Evolutionary conservation across 2,888 invertebrate genomes (phyloP), one percentile per base, ranked within the genome.

Genomic region (Drosophila demipolita): DNA sequence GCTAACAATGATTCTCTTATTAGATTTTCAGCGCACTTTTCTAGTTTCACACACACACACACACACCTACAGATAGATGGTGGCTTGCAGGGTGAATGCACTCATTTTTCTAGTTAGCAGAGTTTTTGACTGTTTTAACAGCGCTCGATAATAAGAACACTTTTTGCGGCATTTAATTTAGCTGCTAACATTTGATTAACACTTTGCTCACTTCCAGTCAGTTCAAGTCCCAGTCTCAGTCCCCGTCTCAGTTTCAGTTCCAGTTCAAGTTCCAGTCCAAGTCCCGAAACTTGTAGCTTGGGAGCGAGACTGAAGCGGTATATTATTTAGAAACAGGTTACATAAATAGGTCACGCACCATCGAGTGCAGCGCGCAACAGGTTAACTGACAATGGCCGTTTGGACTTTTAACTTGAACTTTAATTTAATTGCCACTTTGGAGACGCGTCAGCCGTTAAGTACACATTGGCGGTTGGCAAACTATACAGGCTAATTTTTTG

Each of bases 271-370:
- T 48, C 54, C 52, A 64, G 52, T 42, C 36, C 23, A 58, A 78
- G 53, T 71, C 26, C 67, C 79, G 69, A 79, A 89, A 88, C 89
- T 78, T 83, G 87, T 82, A 78, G 81, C 77, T 66, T 73, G 68
- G 73, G 66, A 72, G 77, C 66, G 73, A 65, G 62, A 63, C 78
- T 74, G 66, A 71, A 78, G 77, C 81, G 85, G 85, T 85, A 65
- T 78, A 77, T 85, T 81, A 78, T 78, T 83, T 70, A 66, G 81
- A 79, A 91, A 91, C 91, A 91, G 91, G 91, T 91, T 91, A 91
- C 90, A 91, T 91, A 91, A 91, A 91, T 91, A 78, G 87, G 91
- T 89, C 89, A 89, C 89, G 89, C 87, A 90, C 86, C 86, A 89
- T 73, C 79, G 84, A 89, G 77, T 80, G 90, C 90, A 85, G 67